Conservation (phyloP, 1,140 invertebrate species). For the Nasonia longicornis region DNA sequence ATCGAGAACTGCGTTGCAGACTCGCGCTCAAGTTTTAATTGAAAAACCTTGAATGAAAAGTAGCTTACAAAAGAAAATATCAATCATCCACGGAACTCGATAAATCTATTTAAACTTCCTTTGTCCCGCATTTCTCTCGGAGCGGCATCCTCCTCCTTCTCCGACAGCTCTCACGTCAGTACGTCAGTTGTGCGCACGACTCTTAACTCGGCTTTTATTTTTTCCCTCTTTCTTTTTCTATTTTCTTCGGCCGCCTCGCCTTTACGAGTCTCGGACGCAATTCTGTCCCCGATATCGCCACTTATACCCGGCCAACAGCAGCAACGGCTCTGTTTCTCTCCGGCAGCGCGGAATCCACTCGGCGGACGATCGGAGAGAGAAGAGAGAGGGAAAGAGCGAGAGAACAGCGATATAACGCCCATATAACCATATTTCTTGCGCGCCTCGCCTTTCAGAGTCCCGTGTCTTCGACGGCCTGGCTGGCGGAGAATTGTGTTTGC, state of each 20-base stretch:
- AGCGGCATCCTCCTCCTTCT: not conserved
- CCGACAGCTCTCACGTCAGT: not conserved
- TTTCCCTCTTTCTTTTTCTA: constrained; percentile 19
- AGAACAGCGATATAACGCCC: too few relatives aligned
- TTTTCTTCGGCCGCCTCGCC: not conserved
- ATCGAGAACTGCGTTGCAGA: not conserved
- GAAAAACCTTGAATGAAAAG: not conserved
- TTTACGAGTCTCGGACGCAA: constrained; percentile 22
- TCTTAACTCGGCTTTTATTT: constrained; percentile 14
- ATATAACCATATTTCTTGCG: too few relatives aligned
- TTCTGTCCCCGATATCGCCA: constrained; percentile 25
- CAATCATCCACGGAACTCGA: not conserved
- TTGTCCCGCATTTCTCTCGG: constrained; percentile 4
- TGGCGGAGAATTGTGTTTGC: too few relatives aligned
- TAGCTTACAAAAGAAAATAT: constrained; percentile 1
- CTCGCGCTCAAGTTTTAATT: not conserved
- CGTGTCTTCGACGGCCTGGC: too few relatives aligned
- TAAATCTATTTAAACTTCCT: constrained; percentile 4
- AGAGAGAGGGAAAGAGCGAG: constrained; percentile 1
- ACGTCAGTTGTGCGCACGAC: not conserved
- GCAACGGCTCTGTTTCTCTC: too few relatives aligned
- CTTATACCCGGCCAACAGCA: not conserved
- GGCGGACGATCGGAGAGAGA: not conserved
- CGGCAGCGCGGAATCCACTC: too few relatives aligned
- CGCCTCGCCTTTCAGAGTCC: too few relatives aligned